Percentiles rank a stretch among this genome's conserved stretches.
Conservation (phyloP, 2,113 vertebrate species). For the Equus przewalskii region DNA sequence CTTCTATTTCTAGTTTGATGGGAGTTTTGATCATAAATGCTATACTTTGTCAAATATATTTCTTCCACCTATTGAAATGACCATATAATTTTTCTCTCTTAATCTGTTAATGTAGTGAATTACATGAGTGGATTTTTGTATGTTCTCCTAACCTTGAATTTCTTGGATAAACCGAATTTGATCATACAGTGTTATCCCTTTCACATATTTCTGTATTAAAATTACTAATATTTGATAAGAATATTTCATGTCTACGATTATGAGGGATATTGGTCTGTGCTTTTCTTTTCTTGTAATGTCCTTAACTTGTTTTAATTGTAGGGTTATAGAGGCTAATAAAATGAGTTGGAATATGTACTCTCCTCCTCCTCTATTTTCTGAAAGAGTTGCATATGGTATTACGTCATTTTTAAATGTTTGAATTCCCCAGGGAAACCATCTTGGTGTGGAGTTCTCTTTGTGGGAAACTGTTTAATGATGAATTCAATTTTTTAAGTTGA, state of each 20-base stretch:
- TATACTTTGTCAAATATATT: no score
- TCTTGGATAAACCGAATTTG: no score
- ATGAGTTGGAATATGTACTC: background rate
- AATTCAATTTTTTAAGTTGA: background rate
- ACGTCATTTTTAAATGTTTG: background rate
- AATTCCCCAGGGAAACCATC: background rate
- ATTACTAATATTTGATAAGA: background rate
- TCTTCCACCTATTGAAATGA: no score
- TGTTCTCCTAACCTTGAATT: no score
- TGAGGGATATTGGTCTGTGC: background rate
- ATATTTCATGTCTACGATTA: background rate
- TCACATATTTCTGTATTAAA: background rate
- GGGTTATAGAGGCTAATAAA: background rate
- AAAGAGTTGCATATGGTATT: background rate
- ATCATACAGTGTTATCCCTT: no score
- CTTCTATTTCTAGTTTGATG: no score
- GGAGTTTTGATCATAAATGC: no score
- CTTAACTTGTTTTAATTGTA: background rate
- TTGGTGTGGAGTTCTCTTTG: background rate
- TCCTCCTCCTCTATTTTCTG: background rate
- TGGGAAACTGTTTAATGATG: background rate
- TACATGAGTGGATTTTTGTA: no score
- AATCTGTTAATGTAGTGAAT: no score
- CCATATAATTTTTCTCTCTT: no score
- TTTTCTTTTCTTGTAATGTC: background rate